Evolutionary conservation across 2,888 invertebrate species (phyloP).

Genomic region (Eupithecia tripunctaria): DNA sequence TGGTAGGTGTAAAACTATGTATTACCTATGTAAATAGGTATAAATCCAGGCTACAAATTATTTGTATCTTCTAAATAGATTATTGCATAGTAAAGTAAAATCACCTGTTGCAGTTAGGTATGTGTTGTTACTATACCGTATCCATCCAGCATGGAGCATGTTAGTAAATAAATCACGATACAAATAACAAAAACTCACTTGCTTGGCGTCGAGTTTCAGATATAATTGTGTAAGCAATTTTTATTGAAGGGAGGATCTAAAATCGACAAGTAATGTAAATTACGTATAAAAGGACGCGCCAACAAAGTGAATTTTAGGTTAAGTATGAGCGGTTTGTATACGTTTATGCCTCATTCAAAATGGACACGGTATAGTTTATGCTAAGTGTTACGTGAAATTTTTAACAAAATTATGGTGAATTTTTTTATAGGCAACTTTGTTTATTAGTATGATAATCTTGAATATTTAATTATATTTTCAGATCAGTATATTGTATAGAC

Average conservation of each 20-base stretch:
- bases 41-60: background rate
- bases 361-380: too few species aligned
- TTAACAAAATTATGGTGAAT: background rate
- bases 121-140: slow-evolving; percentile 2
- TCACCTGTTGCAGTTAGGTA: background rate
- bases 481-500: slow-evolving; percentile 3
- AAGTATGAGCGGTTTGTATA: too few species aligned
- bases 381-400: background rate
- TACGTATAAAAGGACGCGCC: too few species aligned
- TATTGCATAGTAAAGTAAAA: background rate
- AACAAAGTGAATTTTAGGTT: too few species aligned
- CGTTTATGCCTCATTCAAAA: too few species aligned
- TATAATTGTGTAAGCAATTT: too few species aligned
- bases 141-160: too few species aligned
- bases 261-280: too few species aligned
- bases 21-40: background rate
- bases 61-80: background rate
- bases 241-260: too few species aligned
- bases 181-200: too few species aligned
- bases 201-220: too few species aligned
- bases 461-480: slow-evolving; percentile 11
- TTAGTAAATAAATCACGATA: too few species aligned
- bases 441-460: background rate
- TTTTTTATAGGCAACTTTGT: background rate
- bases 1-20: background rate